These are phyloP conservation scores for Agrochola circellaris DNA, from an alignment of 2,888 invertebrate species.

Conservation along the genomic window DNA sequence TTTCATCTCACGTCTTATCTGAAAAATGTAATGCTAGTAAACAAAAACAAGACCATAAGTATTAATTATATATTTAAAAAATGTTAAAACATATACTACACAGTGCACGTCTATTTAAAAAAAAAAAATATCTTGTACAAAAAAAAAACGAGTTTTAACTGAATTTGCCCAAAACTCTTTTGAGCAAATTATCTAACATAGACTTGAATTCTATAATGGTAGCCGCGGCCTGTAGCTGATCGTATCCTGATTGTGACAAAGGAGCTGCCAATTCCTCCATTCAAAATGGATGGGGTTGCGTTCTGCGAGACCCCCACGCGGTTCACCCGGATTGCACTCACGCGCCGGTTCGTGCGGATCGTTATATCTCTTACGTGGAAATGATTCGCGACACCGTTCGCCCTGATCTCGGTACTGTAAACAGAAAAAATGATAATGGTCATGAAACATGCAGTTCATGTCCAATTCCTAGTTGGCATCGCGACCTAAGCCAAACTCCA, in stretches of 20 bases:
- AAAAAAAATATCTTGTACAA: too few relatives aligned
- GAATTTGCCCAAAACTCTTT: neutral
- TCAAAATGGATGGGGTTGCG: constrained; percentile 14
- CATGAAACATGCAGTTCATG: neutral
- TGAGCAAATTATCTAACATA: constrained; percentile 6
- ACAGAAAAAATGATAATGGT: neutral
- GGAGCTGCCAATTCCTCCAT: constrained; percentile 21
- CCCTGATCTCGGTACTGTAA: constrained; percentile 11
- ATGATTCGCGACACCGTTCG: neutral
- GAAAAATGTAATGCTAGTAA: too few relatives aligned
- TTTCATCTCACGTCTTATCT: too few relatives aligned
- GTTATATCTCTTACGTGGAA: neutral
- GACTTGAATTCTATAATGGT: constrained; percentile 14
- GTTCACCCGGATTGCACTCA: constrained; percentile 32
- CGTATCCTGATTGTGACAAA: constrained; percentile 27
- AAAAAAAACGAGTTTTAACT: neutral
- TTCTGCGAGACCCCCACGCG: constrained; percentile 15
- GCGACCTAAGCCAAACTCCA: too few relatives aligned
- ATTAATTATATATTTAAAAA: too few relatives aligned
- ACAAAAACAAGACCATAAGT: too few relatives aligned
- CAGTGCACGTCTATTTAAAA: too few relatives aligned
- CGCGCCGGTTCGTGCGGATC: neutral
- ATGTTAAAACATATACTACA: too few relatives aligned
- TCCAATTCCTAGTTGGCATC: too few relatives aligned
- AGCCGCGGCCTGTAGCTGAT: constrained; percentile 34